Evolutionary conservation across 2,888 invertebrate species (phyloP), one percentile per base, ranked within the genome.

Genomic region (Augiades crinisus): DNA sequence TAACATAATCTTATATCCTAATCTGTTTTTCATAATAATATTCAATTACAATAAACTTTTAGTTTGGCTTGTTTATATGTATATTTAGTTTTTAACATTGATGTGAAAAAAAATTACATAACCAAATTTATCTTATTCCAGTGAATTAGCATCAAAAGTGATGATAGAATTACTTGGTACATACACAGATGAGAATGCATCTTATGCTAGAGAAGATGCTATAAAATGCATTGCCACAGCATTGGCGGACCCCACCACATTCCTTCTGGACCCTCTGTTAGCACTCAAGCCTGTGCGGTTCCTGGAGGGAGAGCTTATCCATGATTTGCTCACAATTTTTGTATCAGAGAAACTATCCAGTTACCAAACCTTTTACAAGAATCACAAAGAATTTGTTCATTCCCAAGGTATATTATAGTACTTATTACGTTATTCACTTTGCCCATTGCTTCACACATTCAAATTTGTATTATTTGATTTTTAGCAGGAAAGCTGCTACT

Each of bases 141-240:
- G 97, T 81, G 98, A 98, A 73, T 91, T 96, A 67, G 98, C 98
- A 16, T 95, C 98, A 12, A 97, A 97, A 80, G 98, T 98, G 2
- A 99, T 99, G 99, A 95, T 99, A 57, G 98, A 98, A 80, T 90
- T 99, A 0, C 88, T 99, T 51, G 97, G 97, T 16, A 99, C 99
- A 0, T 99, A 99, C 81, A 98, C 98, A 16, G 95, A 98, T 56
- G 98, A 98, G 71, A 99, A 99, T 86, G 99, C 99, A 0, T 97
- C 97, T 1, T 96, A 97, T 59, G 99, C 99, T 0, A 92, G 98
- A 60, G 98, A 98, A 76, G 99, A 99, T 89, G 99, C 99, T 1
- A 96, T 97, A 71, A 94, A 96, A 70, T 99, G 99, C 79, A 99
- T 99, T 70, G 95, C 96, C 10, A 96, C 99, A 1, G 98, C 98